Evolutionary conservation across 2,113 vertebrate species (phyloP).

Genomic region (Gallinago media): DNA sequence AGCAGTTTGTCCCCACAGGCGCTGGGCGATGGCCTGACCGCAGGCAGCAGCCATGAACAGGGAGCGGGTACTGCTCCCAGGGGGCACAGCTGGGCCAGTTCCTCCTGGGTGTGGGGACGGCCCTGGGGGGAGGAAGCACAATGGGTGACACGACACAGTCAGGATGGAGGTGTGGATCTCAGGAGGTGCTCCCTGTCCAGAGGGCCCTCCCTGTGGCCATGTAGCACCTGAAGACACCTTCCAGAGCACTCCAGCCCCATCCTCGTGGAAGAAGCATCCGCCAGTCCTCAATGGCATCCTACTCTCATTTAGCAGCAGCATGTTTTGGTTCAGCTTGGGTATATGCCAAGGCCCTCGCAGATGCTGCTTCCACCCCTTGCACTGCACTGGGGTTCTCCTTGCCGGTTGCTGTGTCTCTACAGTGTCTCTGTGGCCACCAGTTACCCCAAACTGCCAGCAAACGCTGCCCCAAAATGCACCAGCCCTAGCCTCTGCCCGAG

Average conservation of each 20-base stretch:
- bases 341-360: rapidly evolving
- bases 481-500: rapidly evolving
- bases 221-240: background rate
- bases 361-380: background rate
- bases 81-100: rapidly evolving
- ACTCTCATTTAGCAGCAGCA: background rate
- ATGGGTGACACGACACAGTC: rapidly evolving
- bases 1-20: constrained; percentile 19
- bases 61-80: rapidly evolving
- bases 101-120: too few species aligned
- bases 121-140: background rate
- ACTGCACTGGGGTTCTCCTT: background rate
- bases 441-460: background rate
- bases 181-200: rapidly evolving
- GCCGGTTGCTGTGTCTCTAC: too few species aligned
- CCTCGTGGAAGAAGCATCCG: too few species aligned
- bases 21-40: background rate
- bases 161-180: background rate
- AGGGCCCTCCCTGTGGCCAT: too few species aligned
- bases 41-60: rapidly evolving
- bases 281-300: rapidly evolving
- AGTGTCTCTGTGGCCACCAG: rapidly evolving
- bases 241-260: too few species aligned
- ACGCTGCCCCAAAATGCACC: background rate
- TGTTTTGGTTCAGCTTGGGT: background rate